Evolutionary conservation across 1,140 invertebrate genomes (phyloP).

Genomic region (Andricus grossulariae): DNA sequence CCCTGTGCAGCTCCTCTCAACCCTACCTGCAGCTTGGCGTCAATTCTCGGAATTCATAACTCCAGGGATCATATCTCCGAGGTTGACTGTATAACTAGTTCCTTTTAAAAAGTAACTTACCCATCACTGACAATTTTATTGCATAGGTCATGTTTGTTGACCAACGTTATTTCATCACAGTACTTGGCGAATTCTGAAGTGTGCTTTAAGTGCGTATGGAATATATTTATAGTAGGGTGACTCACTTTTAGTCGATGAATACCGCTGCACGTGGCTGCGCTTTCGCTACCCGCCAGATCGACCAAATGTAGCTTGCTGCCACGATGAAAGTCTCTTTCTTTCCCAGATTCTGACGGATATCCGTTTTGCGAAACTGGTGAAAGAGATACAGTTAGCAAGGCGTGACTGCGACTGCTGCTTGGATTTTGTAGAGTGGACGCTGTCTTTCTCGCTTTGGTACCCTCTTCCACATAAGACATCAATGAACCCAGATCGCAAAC

Average conservation of each 20-base stretch:
- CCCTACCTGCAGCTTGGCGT: no score
- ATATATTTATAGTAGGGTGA: slow-evolving; percentile 47
- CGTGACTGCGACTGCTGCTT: slow-evolving; percentile 65
- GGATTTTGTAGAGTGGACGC: slow-evolving; percentile 66
- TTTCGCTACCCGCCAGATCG: slow-evolving; percentile 68
- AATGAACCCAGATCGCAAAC: slow-evolving; percentile 62
- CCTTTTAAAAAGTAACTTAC: no score
- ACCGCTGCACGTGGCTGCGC: slow-evolving; percentile 64
- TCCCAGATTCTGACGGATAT: slow-evolving; percentile 39
- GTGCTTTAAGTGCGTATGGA: neutral
- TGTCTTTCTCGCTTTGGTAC: slow-evolving; percentile 64
- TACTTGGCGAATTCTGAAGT: no score
- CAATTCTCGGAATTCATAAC: no score
- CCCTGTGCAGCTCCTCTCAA: no score
- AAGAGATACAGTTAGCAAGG: slow-evolving; percentile 64
- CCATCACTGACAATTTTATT: no score
- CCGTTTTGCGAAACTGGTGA: slow-evolving; percentile 44
- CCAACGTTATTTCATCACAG: no score
- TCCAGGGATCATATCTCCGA: no score
- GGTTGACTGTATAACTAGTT: no score
- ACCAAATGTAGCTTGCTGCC: slow-evolving; percentile 64
- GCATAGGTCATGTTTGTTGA: no score
- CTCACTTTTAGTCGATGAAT: slow-evolving; percentile 69
- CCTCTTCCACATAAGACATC: slow-evolving; percentile 67
- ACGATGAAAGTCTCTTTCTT: slow-evolving; percentile 46